Evolutionary conservation across 2,888 invertebrate genomes (phyloP).

Genomic region (Idaea aversata): DNA sequence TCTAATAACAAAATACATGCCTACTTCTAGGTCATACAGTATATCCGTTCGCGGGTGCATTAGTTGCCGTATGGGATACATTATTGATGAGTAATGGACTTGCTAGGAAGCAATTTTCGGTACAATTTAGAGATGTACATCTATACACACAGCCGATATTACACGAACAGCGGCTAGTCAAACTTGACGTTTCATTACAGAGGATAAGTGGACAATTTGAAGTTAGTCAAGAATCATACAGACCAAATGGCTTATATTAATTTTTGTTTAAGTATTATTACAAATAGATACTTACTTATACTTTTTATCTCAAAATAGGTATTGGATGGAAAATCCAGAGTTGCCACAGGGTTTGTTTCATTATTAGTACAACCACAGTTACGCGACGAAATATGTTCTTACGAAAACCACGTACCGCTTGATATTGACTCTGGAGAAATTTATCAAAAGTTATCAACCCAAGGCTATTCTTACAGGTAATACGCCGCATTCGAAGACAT

Average conservation of each 20-base stretch:
- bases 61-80: conserved; percentile 86
- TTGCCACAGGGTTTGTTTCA: conserved; percentile 37
- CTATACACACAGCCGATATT: conserved; percentile 80
- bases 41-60: conserved; percentile 88
- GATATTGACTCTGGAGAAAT: conserved; percentile 38
- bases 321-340: conserved; percentile 34
- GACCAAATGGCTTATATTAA: too few species aligned
- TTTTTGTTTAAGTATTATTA: too few species aligned
- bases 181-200: conserved; percentile 79
- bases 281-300: too few species aligned
- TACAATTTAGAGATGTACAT: conserved; percentile 84
- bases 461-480: conserved; percentile 45
- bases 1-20: too few species aligned
- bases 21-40: conserved; percentile 78
- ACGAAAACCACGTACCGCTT: conserved; percentile 14
- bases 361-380: conserved; percentile 15
- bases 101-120: conserved; percentile 81
- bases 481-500: conserved; percentile 3
- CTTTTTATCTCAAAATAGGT: conserved; percentile 32
- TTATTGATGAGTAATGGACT: conserved; percentile 79
- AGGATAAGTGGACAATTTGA: conserved; percentile 82
- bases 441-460: conserved; percentile 41
- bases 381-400: conserved; percentile 4
- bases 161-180: conserved; percentile 71
- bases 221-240: conserved; percentile 41